Percentiles rank a stretch among this genome's conserved stretches.
These are phyloP conservation scores for Epinephelus moara DNA, from an alignment of 2,113 vertebrate genomes.

Conservation along the genomic window DNA sequence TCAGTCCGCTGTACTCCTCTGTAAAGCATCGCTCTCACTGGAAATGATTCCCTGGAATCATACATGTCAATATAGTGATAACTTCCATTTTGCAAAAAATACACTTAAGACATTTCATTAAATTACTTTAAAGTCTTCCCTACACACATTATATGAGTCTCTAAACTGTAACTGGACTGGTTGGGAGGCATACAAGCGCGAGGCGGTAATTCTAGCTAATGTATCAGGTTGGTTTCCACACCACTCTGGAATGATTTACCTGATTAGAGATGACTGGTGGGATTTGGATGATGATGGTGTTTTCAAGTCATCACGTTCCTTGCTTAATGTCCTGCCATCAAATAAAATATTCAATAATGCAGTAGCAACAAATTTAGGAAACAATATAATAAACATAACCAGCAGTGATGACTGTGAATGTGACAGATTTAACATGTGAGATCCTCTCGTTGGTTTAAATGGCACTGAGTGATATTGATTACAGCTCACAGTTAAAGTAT, in stretches of 20 bases:
- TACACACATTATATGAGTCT: no score
- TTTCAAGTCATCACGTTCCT: background rate
- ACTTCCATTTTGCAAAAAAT: no score
- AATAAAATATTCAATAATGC: constrained; percentile 20
- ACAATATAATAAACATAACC: constrained; percentile 3
- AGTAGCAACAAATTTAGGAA: background rate
- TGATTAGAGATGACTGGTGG: constrained; percentile 5
- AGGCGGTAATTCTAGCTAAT: no score
- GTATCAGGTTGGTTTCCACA: background rate
- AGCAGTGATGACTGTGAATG: background rate
- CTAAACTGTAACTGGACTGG: no score
- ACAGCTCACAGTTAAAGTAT: constrained; percentile 16
- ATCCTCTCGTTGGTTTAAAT: background rate
- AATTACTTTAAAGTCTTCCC: no score
- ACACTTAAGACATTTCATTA: no score
- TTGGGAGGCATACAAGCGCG: no score
- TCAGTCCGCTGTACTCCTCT: no score
- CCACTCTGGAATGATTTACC: background rate
- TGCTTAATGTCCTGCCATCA: background rate
- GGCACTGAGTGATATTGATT: constrained; percentile 23
- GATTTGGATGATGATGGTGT: background rate
- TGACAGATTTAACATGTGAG: background rate
- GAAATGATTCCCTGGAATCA: no score
- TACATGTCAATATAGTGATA: no score
- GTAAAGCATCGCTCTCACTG: no score